These are phyloP conservation scores for Phrynocephalus vlangalii DNA, from an alignment of 2,797 vertebrate genomes.

Conservation along the genomic window DNA sequence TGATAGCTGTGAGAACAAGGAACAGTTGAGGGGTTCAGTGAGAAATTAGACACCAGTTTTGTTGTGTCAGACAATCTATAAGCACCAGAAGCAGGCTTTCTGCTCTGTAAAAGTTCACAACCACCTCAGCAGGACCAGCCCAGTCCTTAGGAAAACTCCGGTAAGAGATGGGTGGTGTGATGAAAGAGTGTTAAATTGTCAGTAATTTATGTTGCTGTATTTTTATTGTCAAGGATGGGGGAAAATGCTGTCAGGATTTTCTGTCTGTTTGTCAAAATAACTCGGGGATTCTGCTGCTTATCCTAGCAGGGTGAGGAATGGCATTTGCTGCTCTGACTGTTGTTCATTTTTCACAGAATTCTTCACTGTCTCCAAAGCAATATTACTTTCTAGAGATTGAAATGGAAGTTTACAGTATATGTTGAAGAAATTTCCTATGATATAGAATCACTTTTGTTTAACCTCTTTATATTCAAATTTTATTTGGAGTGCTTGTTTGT, in stretches of 20 bases:
- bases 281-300: not conserved
- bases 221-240: not conserved
- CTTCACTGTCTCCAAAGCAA: slow-evolving; percentile 33
- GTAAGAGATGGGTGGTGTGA: not conserved
- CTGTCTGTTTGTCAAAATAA: not conserved
- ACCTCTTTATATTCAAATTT: not conserved
- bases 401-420: not conserved
- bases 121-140: not conserved
- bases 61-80: not conserved
- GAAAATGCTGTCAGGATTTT: not conserved
- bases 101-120: no score
- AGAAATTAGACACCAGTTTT: not conserved
- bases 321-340: not conserved
- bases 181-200: not conserved
- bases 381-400: not conserved
- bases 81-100: not conserved
- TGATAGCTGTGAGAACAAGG: not conserved
- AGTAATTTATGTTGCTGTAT: not conserved
- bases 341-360: slow-evolving; percentile 18
- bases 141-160: not conserved
- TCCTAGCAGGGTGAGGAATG: not conserved
- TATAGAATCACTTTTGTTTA: not conserved
- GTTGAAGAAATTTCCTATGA: not conserved
- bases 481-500: not conserved
- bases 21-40: not conserved